phyloP scores from a whole-genome alignment of 2,888 invertebrate species.

The Caenorhabditis sulstoni region DNA sequence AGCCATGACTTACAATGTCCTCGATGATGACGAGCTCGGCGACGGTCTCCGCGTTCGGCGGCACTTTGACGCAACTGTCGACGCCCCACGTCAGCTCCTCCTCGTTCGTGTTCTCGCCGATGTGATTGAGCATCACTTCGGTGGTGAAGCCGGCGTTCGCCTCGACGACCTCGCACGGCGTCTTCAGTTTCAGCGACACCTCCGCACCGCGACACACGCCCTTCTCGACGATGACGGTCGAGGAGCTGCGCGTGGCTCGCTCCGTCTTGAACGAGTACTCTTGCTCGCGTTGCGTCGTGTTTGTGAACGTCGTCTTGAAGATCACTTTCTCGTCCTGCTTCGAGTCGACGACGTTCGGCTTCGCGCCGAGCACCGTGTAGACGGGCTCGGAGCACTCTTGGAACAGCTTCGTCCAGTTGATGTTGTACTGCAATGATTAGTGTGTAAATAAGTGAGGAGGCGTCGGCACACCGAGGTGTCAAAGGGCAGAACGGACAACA shows the following conservation, averaged over 20 bases:
- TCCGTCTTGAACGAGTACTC: slow-evolving; percentile 81
- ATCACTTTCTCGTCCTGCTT: slow-evolving; percentile 75
- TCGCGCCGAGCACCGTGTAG: slow-evolving; percentile 71
- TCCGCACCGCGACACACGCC: slow-evolving; percentile 71
- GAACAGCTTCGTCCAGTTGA: slow-evolving; percentile 81
- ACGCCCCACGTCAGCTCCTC: slow-evolving; percentile 81
- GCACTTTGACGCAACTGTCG: slow-evolving; percentile 81
- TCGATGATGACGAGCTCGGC: slow-evolving; percentile 81
- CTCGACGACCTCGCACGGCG: slow-evolving; percentile 81
- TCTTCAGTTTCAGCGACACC: slow-evolving; percentile 80
- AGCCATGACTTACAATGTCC: slow-evolving; percentile 68
- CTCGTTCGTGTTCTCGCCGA: slow-evolving; percentile 80
- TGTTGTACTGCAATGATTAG: slow-evolving; percentile 76
- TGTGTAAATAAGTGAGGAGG: neutral
- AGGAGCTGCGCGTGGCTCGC: slow-evolving; percentile 80
- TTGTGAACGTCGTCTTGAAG: slow-evolving; percentile 81
- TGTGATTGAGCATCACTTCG: slow-evolving; percentile 81
- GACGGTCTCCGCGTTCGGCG: slow-evolving; percentile 80
- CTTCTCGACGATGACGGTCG: slow-evolving; percentile 78
- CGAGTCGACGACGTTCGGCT: slow-evolving; percentile 55
- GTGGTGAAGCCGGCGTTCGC: slow-evolving; percentile 81
- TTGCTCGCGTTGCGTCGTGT: slow-evolving; percentile 80
- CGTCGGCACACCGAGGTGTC: slow-evolving; percentile 56
- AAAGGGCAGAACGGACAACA: too few relatives aligned
- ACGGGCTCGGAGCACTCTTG: slow-evolving; percentile 80